phyloP scores from a whole-genome alignment of 2,888 invertebrate species.

The Pogonocherus hispidulus region DNA sequence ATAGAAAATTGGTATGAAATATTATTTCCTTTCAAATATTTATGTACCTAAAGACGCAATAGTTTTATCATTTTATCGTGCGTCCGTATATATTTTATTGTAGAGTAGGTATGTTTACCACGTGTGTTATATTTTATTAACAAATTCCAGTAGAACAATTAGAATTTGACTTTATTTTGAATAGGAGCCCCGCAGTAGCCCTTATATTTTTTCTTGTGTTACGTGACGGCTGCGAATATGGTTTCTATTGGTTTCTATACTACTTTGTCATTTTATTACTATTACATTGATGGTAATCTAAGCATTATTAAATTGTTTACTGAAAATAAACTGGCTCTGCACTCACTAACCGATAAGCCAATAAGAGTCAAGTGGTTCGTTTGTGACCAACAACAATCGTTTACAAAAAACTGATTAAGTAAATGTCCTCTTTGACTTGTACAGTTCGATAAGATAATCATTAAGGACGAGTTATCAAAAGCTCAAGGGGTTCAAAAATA shows the following conservation, averaged over 20 bases:
- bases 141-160: too few species aligned
- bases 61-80: too few species aligned
- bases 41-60: too few species aligned
- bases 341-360: conserved; percentile 16
- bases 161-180: too few species aligned
- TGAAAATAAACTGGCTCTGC: not conserved
- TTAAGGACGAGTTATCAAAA: conserved; percentile 24
- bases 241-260: too few species aligned
- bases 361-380: conserved; percentile 22
- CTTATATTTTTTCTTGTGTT: too few species aligned
- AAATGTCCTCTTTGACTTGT: conserved; percentile 17
- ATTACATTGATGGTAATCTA: conserved; percentile 5
- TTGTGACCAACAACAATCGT: conserved; percentile 13
- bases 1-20: too few species aligned
- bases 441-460: conserved; percentile 11
- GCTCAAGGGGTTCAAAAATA: conserved; percentile 14
- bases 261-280: not conserved
- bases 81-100: too few species aligned
- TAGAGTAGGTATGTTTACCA: too few species aligned
- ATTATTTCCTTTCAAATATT: too few species aligned
- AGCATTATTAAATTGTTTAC: not conserved
- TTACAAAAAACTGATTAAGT: conserved; percentile 15
- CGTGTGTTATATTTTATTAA: too few species aligned
- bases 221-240: not conserved
- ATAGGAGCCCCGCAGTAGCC: too few species aligned